Percentiles rank a stretch among this genome's conserved stretches.
Evolutionary conservation across 1,140 invertebrate species (phyloP).

Genomic region (Aphaenogaster floridana): DNA sequence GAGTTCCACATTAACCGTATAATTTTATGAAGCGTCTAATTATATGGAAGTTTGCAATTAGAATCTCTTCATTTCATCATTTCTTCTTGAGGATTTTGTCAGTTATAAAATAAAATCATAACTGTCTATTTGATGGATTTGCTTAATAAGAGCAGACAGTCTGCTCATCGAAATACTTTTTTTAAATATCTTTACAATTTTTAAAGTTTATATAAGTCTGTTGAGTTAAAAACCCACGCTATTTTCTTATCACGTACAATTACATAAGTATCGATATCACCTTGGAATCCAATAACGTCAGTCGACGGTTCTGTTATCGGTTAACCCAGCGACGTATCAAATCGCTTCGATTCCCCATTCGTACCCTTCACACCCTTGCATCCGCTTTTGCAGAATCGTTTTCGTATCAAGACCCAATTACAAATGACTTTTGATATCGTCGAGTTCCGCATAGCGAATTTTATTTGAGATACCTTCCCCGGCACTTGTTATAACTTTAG

Average conservation of each 20-base stretch:
- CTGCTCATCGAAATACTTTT: background rate
- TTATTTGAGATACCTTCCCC: slow-evolving; percentile 37
- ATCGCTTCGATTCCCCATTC: background rate
- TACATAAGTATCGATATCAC: slow-evolving; percentile 47
- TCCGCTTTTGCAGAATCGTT: background rate
- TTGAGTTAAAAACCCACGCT: slow-evolving; percentile 16
- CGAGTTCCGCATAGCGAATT: background rate
- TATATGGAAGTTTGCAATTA: background rate
- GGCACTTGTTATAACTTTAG: slow-evolving; percentile 73
- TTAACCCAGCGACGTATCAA: slow-evolving; percentile 1
- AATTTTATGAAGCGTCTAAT: background rate
- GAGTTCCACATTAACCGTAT: background rate
- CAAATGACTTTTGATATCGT: background rate
- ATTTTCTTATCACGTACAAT: slow-evolving; percentile 43
- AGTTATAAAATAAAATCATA: background rate
- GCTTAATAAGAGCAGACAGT: background rate
- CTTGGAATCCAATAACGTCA: slow-evolving; percentile 30
- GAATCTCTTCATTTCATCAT: background rate
- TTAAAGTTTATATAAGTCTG: slow-evolving; percentile 17
- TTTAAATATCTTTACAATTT: background rate
- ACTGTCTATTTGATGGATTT: background rate
- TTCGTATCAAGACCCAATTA: background rate
- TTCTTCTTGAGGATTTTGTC: background rate
- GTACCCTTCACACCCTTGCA: background rate
- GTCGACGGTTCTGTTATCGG: slow-evolving; percentile 40